phyloP scores from a whole-genome alignment of 2,797 vertebrate species.

The Tokudaia muenninki region DNA sequence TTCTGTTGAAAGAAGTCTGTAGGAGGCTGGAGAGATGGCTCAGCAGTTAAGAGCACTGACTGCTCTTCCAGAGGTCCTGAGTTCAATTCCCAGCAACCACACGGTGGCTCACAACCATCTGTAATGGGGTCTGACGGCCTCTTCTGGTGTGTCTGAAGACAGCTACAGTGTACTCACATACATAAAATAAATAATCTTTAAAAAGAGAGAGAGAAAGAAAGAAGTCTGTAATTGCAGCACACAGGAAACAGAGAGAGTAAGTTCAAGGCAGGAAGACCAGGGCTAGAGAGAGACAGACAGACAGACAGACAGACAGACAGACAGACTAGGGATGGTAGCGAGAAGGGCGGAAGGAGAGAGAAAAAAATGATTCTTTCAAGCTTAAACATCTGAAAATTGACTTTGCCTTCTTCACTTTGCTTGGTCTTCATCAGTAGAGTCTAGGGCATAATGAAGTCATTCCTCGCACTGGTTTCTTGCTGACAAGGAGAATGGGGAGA shows the following conservation, averaged over 20 bases:
- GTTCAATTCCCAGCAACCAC: no score
- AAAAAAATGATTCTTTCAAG: not conserved
- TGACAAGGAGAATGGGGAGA: conserved; percentile 11
- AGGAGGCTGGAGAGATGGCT: no score
- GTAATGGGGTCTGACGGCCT: no score
- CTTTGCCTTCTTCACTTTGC: not conserved
- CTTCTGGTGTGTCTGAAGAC: no score
- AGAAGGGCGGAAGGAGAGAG: not conserved
- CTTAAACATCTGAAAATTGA: not conserved
- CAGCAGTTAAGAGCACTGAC: no score
- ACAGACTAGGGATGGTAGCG: not conserved
- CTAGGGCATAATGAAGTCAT: not conserved
- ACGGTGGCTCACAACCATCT: no score
- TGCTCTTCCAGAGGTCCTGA: no score
- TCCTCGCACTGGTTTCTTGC: not conserved
- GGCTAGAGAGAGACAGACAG: no score
- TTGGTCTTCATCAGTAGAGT: not conserved
- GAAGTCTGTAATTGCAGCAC: not conserved
- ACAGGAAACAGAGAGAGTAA: not conserved
- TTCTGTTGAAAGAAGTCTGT: not conserved
- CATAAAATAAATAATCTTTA: no score
- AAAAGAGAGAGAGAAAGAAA: no score
- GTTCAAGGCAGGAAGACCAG: not conserved
- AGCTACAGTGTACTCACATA: no score
- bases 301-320: no score